A percentile compares a stretch with the other conserved stretches of the same genome.
Evolutionary conservation across 2,113 vertebrate species (phyloP).

Genomic region (pig (Sus scrofa)): T2T-Sscrofa CM000828.6:39504501-39505000

Average conservation of each 20-base stretch:
- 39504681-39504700: background rate
- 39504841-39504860: background rate
- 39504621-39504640: background rate
- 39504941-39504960: background rate
- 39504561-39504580: background rate
- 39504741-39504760: background rate
- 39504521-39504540: background rate
- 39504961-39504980: background rate
- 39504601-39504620: background rate
- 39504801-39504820: background rate
- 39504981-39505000: background rate
- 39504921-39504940: background rate
- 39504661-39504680: background rate
- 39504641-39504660: background rate
- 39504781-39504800: conserved; percentile 13
- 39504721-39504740: background rate
- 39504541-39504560: background rate
- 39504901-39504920: background rate
- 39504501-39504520: background rate
- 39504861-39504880: background rate
- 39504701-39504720: background rate
- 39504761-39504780: background rate
- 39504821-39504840: background rate
- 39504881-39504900: background rate
- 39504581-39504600: background rate